Conservation (phyloP, 2,888 invertebrate genomes). For the Tipula lateralis region DNA sequence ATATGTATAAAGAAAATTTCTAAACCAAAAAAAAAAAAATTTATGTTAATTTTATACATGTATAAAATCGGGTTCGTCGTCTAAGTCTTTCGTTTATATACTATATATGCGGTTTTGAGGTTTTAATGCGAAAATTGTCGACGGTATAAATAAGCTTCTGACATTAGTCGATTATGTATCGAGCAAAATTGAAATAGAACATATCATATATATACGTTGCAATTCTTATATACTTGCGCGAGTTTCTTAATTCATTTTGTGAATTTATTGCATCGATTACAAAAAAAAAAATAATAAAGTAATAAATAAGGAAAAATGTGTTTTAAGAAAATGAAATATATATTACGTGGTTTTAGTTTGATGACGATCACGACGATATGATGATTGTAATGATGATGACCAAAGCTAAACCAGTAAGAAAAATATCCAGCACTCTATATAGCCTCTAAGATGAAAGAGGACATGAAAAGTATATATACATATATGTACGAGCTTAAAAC, state of each 20-base stretch:
- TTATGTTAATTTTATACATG: not conserved
- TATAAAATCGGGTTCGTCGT: constrained; percentile 29
- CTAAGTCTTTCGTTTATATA: constrained; percentile 20
- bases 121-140: not conserved
- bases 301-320: not conserved
- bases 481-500: not conserved
- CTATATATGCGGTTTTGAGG: not conserved
- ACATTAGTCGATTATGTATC: no score
- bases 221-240: not conserved
- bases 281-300: constrained; percentile 7
- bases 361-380: not conserved
- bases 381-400: not conserved
- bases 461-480: not conserved
- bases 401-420: not conserved
- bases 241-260: not conserved
- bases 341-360: not conserved
- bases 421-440: not conserved
- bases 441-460: not conserved
- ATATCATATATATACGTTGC: not conserved
- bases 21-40: not conserved
- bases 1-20: not conserved
- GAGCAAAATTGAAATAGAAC: not conserved
- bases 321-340: not conserved
- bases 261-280: constrained; percentile 24
- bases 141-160: not conserved